Evolutionary conservation across 2,113 vertebrate species (phyloP).

Genomic region (Pelecanus crispus): DNA sequence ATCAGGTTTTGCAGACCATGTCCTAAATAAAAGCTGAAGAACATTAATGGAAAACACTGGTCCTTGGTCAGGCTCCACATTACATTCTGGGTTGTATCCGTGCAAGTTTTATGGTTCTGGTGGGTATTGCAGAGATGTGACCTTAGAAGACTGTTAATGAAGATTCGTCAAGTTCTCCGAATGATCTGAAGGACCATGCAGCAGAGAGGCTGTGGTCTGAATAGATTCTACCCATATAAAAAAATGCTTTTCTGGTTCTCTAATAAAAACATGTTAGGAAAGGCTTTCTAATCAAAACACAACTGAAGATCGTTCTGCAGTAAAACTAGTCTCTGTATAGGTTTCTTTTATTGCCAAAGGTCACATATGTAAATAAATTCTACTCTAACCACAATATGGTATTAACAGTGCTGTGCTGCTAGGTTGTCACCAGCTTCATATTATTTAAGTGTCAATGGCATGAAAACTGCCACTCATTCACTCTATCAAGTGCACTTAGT

Average conservation of each 20-base stretch:
- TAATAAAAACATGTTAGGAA: background rate
- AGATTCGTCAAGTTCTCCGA: background rate
- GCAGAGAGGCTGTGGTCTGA: background rate
- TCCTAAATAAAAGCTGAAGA: background rate
- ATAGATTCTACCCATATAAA: background rate
- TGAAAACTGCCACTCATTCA: background rate
- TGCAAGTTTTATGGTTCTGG: background rate
- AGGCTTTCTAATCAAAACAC: background rate
- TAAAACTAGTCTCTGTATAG: background rate
- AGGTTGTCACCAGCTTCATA: background rate
- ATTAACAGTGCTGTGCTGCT: background rate
- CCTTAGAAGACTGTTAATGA: background rate
- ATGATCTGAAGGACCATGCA: background rate
- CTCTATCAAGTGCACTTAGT: background rate
- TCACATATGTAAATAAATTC: background rate
- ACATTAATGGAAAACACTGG: background rate
- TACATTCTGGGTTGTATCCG: background rate
- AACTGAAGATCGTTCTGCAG: background rate
- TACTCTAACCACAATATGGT: background rate
- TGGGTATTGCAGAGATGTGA: background rate
- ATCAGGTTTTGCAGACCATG: background rate
- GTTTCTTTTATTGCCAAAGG: background rate
- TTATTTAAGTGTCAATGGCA: background rate
- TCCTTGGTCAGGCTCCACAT: background rate
- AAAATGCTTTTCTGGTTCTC: background rate